phyloP scores from a whole-genome alignment of 2,113 vertebrate genomes.

The Pedetes capensis region DNA sequence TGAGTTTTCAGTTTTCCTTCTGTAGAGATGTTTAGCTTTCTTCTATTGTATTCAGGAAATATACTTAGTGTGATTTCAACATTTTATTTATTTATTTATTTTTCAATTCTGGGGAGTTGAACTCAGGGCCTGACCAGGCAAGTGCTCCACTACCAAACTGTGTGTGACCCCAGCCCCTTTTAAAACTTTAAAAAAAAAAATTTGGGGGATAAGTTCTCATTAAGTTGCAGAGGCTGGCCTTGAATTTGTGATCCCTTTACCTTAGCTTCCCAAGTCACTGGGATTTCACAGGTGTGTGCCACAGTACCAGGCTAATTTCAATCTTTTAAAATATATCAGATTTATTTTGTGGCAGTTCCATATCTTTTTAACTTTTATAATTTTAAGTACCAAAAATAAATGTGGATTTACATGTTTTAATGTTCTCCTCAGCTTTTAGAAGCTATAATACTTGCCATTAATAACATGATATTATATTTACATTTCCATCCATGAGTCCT shows the following conservation, averaged over 20 bases:
- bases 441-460: neutral
- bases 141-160: too few species aligned
- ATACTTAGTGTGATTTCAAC: neutral
- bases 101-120: too few species aligned
- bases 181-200: too few species aligned
- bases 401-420: neutral
- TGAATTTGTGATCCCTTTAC: too few species aligned
- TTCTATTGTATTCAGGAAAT: neutral
- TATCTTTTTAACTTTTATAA: neutral
- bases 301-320: too few species aligned
- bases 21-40: neutral
- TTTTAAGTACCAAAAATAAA: neutral
- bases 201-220: too few species aligned
- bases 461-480: neutral
- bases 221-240: too few species aligned
- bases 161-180: too few species aligned
- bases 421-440: neutral
- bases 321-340: neutral
- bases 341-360: neutral
- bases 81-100: too few species aligned
- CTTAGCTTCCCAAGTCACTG: too few species aligned
- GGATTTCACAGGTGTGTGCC: too few species aligned
- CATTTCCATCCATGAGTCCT: conserved; percentile 14
- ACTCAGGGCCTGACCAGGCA: too few species aligned
- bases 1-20: neutral